These are phyloP conservation scores for Podabrus alpinus DNA, from an alignment of 2,888 invertebrate genomes.

Conservation along the genomic window DNA sequence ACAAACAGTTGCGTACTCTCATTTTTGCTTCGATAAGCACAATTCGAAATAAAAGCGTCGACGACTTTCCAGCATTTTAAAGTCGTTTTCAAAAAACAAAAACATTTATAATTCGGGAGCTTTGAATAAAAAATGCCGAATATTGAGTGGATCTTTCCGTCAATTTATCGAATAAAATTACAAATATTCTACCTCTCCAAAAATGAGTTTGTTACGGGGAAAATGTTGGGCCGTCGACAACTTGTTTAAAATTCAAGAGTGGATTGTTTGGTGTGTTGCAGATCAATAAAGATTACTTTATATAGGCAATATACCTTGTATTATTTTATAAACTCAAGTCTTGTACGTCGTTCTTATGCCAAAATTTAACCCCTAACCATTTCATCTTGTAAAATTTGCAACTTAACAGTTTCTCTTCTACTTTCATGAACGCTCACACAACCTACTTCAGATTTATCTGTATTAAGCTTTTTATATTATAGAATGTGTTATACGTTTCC, in stretches of 20 bases:
- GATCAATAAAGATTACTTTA: constrained; percentile 2
- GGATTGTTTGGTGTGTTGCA: background rate
- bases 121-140: background rate
- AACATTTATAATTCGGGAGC: background rate
- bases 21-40: constrained; percentile 27
- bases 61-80: background rate
- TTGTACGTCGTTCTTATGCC: background rate
- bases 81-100: background rate
- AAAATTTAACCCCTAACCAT: constrained; percentile 2
- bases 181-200: background rate
- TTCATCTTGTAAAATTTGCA: background rate
- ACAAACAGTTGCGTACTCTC: constrained; percentile 22
- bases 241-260: background rate
- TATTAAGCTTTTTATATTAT: background rate
- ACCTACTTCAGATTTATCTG: background rate
- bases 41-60: constrained; percentile 1
- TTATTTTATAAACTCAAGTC: background rate
- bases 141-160: background rate
- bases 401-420: constrained; percentile 1
- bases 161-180: background rate
- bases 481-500: background rate
- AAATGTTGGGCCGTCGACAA: background rate
- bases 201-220: background rate
- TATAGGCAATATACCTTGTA: constrained; percentile 1
- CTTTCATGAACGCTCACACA: background rate